Base-by-base conservation (phyloP, 2,888 invertebrate genomes). In the Ernsta delagoae region DNA sequence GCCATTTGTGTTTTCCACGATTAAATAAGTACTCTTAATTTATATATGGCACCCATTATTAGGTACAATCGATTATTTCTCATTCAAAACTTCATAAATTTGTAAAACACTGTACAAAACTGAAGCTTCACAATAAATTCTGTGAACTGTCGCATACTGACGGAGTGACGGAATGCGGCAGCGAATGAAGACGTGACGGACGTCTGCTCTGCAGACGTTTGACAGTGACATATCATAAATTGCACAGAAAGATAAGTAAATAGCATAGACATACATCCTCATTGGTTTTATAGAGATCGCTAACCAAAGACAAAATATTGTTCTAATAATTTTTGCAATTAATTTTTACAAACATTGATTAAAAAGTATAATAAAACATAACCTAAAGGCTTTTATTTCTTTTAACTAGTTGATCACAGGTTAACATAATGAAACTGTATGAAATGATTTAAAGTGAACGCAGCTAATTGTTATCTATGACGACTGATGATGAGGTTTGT, bases 21-120 rank as follows among this genome's bases (percentile, higher is more conserved):
- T 87, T 88, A 88, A 82, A 83, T 84, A 83, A 87, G 80, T 82
- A 82, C 83, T 80, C 79, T 85, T 86, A 87, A 81, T 89, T 87
- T 89, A 85, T 80, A 75, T 85, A 88, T 89, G 87, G 86, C 86
- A 89, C 89, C 91, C 92, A 92, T 92, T 83, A 84, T 90, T 83
- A 83, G 75, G 80, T 82, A 82, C 82, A 80, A 83, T 83, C 75
- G 80, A 83, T 77, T 81, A 78, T 81, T 84, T 90, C 85, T 88
- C 89, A 91, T 91, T 91, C 87, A 91, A 86, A 88, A 90, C 83
- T 81, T 79, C 78, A 78, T 78, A 77, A 84, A 83, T 83, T 79
- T 82, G 79, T 82, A 85, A 85, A 88, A 86, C 85, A 83, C 86
- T 82, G 82, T 80, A 82, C 75, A 80, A 79, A 75, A 74, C 81